Evolutionary conservation across 1,140 invertebrate species (phyloP), one percentile per base, ranked within the genome.

Genomic region (Microplitis demolitor): DNA sequence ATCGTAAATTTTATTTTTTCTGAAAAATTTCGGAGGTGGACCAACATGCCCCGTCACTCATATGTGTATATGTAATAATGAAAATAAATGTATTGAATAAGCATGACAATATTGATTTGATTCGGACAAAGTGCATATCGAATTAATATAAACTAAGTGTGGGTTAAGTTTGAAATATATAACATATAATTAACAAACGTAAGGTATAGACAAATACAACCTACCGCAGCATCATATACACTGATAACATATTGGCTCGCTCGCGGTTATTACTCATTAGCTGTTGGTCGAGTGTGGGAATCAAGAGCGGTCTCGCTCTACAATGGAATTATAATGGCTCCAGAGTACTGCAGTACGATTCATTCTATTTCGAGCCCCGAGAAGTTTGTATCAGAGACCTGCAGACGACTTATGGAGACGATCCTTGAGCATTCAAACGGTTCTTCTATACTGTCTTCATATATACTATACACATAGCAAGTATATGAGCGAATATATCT

Each of bases 321-420:
- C 53, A 68, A 58, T 68, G 66, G 66, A 37, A 68, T 58, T 68
- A 68, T 68, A 68, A 68, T 68, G 53, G 66, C 31, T n/a, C 9
- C 56, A 37, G 3, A 51, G 35, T 68, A 24, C 53, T 8, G 51
- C 24, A 9, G 31, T 24, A 34, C 53, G 14, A 37, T 50, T 9
- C 37, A 35, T 45, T 45, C 39, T 45, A 45, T 45, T 45, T 45
- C 11, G 39, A 45, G 39, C 24, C 24, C 24, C 24, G 24, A 45
- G 11, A 11, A 45, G 39, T 45, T 6, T 6, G 11, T 2, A 45
- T 6, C 6, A 6, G 39, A 3, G 39, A 3, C 39, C 11, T 45
- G 39, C 11, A 45, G 39, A 45, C 39, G 34, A 34, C 5, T 4
- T 14, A 56, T 64, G 14, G 35, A 64, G 8, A 14, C 11, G 35